These are phyloP conservation scores for Drosophila infuscata DNA, from an alignment of 2,888 invertebrate genomes.

Conservation along the genomic window DNA sequence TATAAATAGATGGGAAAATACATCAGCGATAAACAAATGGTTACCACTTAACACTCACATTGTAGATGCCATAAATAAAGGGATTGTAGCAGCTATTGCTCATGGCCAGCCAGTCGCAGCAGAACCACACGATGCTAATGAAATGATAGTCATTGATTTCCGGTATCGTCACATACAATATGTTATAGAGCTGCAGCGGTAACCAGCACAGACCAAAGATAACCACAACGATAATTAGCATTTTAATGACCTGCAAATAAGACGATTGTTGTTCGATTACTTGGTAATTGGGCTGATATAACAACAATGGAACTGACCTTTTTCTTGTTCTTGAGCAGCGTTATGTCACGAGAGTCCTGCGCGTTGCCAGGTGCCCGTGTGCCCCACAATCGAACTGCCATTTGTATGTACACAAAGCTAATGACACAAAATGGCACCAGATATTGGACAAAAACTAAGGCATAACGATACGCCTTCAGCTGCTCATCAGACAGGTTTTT, in stretches of 20 bases:
- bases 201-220: slow-evolving; percentile 94
- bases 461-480: slow-evolving; percentile 86
- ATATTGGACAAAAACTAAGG: slow-evolving; percentile 88
- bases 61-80: slow-evolving; percentile 95
- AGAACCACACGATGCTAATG: slow-evolving; percentile 94
- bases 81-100: slow-evolving; percentile 96
- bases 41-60: slow-evolving; percentile 87
- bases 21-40: neutral
- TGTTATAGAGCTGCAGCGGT: slow-evolving; percentile 91
- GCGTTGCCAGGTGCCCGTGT: slow-evolving; percentile 92
- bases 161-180: slow-evolving; percentile 89
- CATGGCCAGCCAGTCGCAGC: slow-evolving; percentile 95
- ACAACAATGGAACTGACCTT: slow-evolving; percentile 87
- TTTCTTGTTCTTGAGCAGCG: slow-evolving; percentile 92
- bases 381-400: slow-evolving; percentile 93
- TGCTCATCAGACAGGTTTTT: slow-evolving; percentile 85
- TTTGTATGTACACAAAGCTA: slow-evolving; percentile 91
- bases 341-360: slow-evolving; percentile 91
- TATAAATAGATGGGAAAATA: neutral
- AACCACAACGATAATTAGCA: slow-evolving; percentile 93
- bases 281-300: no score
- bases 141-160: slow-evolving; percentile 91
- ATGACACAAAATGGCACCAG: slow-evolving; percentile 93
- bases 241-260: slow-evolving; percentile 91
- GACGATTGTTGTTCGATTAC: neutral